These are phyloP conservation scores for Phoeniculus purpureus DNA, from an alignment of 2,797 vertebrate species.

Conservation along the genomic window DNA sequence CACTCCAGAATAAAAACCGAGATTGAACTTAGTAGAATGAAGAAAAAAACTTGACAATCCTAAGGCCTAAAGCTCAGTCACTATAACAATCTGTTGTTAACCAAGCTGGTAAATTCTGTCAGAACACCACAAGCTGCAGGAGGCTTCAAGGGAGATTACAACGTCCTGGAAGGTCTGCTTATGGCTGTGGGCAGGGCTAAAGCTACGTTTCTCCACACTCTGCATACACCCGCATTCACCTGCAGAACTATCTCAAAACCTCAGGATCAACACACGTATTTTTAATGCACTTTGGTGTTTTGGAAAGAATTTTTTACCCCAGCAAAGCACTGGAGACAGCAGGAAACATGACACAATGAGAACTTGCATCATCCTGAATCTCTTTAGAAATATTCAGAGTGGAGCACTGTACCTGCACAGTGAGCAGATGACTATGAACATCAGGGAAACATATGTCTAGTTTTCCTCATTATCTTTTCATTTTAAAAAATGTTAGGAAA, in stretches of 20 bases:
- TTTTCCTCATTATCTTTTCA: background rate
- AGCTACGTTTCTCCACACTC: background rate
- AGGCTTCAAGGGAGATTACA: background rate
- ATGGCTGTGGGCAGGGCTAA: background rate
- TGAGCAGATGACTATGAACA: background rate
- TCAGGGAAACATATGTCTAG: background rate
- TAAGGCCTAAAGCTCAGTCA: background rate
- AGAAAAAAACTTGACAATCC: background rate
- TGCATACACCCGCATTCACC: background rate
- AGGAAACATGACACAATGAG: background rate
- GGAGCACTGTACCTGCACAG: background rate
- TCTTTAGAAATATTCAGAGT: background rate
- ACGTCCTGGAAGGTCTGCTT: background rate
- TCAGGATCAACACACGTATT: background rate
- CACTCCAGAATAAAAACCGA: background rate
- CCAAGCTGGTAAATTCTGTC: background rate
- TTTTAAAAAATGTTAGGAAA: background rate
- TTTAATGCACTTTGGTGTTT: background rate
- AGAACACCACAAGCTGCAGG: background rate
- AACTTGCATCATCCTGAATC: background rate
- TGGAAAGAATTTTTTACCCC: background rate
- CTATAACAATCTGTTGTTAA: background rate
- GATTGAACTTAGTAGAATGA: background rate
- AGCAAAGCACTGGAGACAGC: background rate
- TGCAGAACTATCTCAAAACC: background rate